phyloP scores from a whole-genome alignment of 1,140 invertebrate species.

The Agrilus planipennis region DNA sequence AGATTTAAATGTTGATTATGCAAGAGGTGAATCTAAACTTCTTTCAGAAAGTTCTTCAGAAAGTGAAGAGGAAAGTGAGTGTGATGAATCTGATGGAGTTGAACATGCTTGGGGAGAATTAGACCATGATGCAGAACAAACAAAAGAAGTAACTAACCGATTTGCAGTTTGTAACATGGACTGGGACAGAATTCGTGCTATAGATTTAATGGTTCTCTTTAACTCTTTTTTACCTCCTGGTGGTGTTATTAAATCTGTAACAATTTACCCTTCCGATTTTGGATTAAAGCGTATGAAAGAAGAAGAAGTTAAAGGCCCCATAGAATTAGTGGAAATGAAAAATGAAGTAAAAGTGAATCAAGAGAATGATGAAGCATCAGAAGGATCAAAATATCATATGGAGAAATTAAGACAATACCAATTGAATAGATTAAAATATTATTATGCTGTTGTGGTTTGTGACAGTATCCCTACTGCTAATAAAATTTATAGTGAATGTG shows the following conservation, averaged over 20 bases:
- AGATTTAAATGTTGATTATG: slow-evolving; percentile 72
- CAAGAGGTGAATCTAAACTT: slow-evolving; percentile 69
- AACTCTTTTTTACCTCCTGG: slow-evolving; percentile 79
- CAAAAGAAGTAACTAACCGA: slow-evolving; percentile 62
- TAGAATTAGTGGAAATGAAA: slow-evolving; percentile 44
- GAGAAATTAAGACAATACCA: slow-evolving; percentile 92
- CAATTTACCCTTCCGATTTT: slow-evolving; percentile 91
- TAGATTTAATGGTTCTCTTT: slow-evolving; percentile 80
- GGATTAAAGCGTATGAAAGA: slow-evolving; percentile 80
- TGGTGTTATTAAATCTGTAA: slow-evolving; percentile 65
- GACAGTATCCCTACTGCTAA: slow-evolving; percentile 75
- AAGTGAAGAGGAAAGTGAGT: slow-evolving; percentile 51
- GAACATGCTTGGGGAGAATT: slow-evolving; percentile 89
- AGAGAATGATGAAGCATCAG: slow-evolving; percentile 35
- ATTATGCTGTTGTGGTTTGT: slow-evolving; percentile 87
- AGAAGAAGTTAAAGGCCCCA: slow-evolving; percentile 81
- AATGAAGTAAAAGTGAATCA: slow-evolving; percentile 32
- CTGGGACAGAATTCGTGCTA: slow-evolving; percentile 89
- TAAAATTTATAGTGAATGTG: slow-evolving; percentile 88
- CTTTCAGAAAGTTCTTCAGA: slow-evolving; percentile 70
- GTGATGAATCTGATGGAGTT: slow-evolving; percentile 43
- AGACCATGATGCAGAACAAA: slow-evolving; percentile 75
- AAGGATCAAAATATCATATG: slow-evolving; percentile 62
- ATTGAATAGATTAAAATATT: slow-evolving; percentile 88
- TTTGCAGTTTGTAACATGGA: slow-evolving; percentile 95